Percentiles rank a stretch among this genome's conserved stretches.
Conservation (phyloP, 2,797 vertebrate genomes). For the Serranus cabrilla region DNA sequence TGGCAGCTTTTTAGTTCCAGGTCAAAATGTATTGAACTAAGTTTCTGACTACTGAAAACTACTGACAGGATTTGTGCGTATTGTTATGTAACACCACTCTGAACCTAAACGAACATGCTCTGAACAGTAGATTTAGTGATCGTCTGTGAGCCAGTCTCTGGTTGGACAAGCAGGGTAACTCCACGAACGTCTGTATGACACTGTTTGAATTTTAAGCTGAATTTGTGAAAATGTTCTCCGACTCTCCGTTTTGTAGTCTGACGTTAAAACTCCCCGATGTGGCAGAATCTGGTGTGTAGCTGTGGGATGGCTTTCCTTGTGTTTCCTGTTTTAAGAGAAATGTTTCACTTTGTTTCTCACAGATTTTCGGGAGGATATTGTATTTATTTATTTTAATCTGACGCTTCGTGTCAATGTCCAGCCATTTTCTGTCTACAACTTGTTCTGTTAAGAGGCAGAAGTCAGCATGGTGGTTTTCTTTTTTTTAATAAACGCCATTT, state of each 20-base stretch:
- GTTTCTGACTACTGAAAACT: slow-evolving; percentile 44
- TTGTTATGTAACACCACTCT: slow-evolving; percentile 29
- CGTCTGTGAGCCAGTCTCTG: slow-evolving; percentile 24
- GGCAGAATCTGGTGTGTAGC: slow-evolving; percentile 41
- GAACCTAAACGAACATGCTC: slow-evolving; percentile 18
- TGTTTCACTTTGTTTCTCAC: slow-evolving; percentile 35
- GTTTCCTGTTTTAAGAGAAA: slow-evolving; percentile 46
- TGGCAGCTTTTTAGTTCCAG: slow-evolving; percentile 36
- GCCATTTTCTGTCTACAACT: slow-evolving; percentile 73
- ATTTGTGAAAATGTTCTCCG: slow-evolving; percentile 33
- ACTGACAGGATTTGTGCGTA: slow-evolving; percentile 50
- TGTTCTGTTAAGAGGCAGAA: slow-evolving; percentile 70
- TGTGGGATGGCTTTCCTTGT: slow-evolving; percentile 47
- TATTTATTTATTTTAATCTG: slow-evolving; percentile 77
- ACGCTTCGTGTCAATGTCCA: slow-evolving; percentile 63
- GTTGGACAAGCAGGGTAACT: slow-evolving; percentile 37
- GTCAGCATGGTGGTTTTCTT: slow-evolving; percentile 75
- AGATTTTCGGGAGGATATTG: slow-evolving; percentile 51
- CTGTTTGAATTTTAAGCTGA: slow-evolving; percentile 23
- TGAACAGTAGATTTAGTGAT: slow-evolving; percentile 9
- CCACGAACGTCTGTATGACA: slow-evolving; percentile 7
- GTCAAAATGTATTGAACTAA: slow-evolving; percentile 20
- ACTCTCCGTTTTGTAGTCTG: slow-evolving; percentile 30
- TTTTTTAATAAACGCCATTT: slow-evolving; percentile 86
- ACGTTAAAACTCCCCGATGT: slow-evolving; percentile 21